These are phyloP conservation scores for Pseudomyrmex gracilis DNA, from an alignment of 1,140 invertebrate species.

Conservation along the genomic window DNA sequence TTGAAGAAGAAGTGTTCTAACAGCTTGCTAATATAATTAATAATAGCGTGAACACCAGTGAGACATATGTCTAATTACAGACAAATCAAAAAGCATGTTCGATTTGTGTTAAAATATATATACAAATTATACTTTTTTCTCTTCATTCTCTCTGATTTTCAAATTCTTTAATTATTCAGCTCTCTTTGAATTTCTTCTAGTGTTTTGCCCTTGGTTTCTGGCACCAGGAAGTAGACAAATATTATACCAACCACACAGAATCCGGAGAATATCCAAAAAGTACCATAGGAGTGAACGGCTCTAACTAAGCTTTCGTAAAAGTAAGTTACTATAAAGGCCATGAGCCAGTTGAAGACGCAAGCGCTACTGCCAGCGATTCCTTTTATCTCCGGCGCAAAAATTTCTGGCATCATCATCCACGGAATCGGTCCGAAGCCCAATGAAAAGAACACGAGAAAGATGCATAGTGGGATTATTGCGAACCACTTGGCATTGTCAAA, in stretches of 20 bases:
- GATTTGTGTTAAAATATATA: constrained; percentile 13
- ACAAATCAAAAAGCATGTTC: no score
- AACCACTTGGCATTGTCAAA: constrained; percentile 88
- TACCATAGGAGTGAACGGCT: constrained; percentile 87
- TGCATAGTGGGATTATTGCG: constrained; percentile 89
- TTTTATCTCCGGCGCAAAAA: constrained; percentile 91
- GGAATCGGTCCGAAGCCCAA: constrained; percentile 92
- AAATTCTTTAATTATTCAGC: constrained; percentile 79
- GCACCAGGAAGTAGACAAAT: constrained; percentile 92
- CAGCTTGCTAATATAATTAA: no score
- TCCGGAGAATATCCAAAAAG: constrained; percentile 93
- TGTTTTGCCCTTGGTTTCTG: constrained; percentile 96
- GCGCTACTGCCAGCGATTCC: constrained; percentile 91
- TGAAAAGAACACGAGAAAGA: constrained; percentile 92
- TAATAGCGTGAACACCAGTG: no score
- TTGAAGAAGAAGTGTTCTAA: no score
- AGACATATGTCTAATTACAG: no score
- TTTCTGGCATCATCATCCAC: constrained; percentile 92
- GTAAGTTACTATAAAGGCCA: constrained; percentile 94
- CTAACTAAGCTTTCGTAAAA: no score
- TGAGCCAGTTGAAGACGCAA: constrained; percentile 91
- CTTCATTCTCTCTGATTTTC: not conserved
- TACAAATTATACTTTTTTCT: constrained; percentile 9
- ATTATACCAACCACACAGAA: constrained; percentile 89
- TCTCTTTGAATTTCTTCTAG: constrained; percentile 92